phyloP scores from a whole-genome alignment of 2,113 vertebrate genomes.

The Brienomyrus longianalis region DNA sequence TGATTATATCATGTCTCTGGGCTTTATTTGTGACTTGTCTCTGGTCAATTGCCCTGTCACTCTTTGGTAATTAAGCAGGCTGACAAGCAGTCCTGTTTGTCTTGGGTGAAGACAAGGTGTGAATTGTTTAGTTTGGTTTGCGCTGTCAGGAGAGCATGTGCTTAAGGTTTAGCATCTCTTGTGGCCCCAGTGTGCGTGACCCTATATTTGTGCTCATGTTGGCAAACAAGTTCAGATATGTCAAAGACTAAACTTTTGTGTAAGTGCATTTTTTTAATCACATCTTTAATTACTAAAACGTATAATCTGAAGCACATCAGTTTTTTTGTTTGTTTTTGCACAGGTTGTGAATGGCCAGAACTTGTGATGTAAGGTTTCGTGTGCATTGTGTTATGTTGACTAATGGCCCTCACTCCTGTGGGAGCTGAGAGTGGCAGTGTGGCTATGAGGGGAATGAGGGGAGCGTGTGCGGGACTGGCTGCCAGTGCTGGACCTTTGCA shows the following conservation, averaged over 20 bases:
- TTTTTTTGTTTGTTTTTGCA: background rate
- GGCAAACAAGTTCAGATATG: background rate
- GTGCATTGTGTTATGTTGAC: background rate
- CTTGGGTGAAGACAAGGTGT: background rate
- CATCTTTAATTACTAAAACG: background rate
- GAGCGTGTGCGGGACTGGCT: background rate
- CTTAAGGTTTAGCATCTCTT: background rate
- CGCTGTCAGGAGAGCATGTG: background rate
- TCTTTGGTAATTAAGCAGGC: slow-evolving; percentile 14
- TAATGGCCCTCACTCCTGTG: background rate
- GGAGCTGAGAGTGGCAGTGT: background rate
- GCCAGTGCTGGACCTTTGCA: background rate
- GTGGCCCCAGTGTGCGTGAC: background rate
- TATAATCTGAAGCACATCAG: background rate
- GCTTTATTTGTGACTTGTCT: slow-evolving; percentile 21
- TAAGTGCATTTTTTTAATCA: background rate
- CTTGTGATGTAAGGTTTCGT: background rate
- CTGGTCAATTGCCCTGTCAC: slow-evolving; percentile 6
- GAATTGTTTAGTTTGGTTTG: slow-evolving; percentile 22
- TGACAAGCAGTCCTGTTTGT: slow-evolving; percentile 3
- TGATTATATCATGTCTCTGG: background rate
- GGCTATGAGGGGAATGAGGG: background rate
- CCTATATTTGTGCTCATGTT: background rate
- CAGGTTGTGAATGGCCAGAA: background rate
- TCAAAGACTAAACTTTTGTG: background rate